phyloP scores from a whole-genome alignment of 2,888 invertebrate species.

The Iselma pallidipennis region DNA sequence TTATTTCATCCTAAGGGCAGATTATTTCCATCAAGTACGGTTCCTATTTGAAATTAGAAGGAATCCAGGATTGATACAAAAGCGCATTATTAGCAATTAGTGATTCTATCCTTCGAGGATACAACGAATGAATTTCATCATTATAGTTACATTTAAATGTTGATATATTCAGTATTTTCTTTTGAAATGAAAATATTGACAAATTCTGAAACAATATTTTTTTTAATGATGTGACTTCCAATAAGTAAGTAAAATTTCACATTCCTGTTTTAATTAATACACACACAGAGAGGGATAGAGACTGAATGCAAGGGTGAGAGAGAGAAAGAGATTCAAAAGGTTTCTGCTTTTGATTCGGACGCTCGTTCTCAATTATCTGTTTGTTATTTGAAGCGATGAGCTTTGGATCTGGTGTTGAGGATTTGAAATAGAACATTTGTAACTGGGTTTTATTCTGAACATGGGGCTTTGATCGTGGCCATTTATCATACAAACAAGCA shows the following conservation, averaged over 20 bases:
- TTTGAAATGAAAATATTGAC: background rate
- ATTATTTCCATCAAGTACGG: background rate
- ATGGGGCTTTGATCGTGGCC: slow-evolving; percentile 18
- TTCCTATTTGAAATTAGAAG: background rate
- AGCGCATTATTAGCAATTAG: background rate
- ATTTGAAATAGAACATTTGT: slow-evolving; percentile 21
- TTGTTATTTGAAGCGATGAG: slow-evolving; percentile 15
- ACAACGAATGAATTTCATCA: no score
- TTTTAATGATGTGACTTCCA: no score
- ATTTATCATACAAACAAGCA: slow-evolving; percentile 28
- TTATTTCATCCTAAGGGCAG: slow-evolving; percentile 4
- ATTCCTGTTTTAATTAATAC: background rate
- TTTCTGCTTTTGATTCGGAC: background rate
- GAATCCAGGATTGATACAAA: background rate
- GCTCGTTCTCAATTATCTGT: slow-evolving; percentile 1
- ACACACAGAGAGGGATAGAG: no score
- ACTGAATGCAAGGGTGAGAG: no score
- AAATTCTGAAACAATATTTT: no score
- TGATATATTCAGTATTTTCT: no score
- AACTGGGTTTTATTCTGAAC: slow-evolving; percentile 19
- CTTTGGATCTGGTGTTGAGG: slow-evolving; percentile 3
- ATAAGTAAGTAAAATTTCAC: no score
- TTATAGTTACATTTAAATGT: no score
- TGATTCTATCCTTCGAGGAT: background rate
- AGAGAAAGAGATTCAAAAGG: background rate